Base-by-base conservation (phyloP, 2,113 vertebrate species). In the Synodontis membranacea region DNA sequence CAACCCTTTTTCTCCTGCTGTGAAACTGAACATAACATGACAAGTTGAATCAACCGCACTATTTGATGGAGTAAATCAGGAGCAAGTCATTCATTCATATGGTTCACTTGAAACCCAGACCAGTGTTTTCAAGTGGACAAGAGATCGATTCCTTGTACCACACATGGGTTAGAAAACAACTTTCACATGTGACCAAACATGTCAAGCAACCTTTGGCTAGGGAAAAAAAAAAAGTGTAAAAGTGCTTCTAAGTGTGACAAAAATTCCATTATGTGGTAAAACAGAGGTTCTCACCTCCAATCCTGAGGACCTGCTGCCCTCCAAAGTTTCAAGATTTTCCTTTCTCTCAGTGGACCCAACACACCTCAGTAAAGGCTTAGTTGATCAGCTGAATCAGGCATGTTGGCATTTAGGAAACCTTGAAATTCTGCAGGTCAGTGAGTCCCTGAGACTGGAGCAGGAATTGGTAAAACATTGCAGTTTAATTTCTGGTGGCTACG, bases 151-250 rank as follows among this genome's bases (percentile, higher is more conserved):
- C 1, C 34, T 58, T 80, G 34, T 34, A 7, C 23, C 34, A 39
- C 78, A 80, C 34, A 21, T 28, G 12, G 12, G 78, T 80, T 80
- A 14, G 34, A 58, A 80, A 80, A 58, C 78, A 80, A 42, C 52
- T 56, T 80, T 80, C 78, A 80, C 52, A 58, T 80, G 28, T 80
- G 78, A 58, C 11, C 52, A 80, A 56, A 80, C 52, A 80, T 58
- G 34, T 80, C 78, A 80, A 58, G n/a, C 31, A 11, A 54, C 48
- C 48, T 37, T 79, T 79, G 17, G 7, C 48, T 37, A 9, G n/a
- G 23, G 9, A 1, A 44, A n/a, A 42, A 28, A 46, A n/a, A 37
- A 19, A 52, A 28, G 78, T 15, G 78, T 56, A 42, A 80, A 80
- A 58, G 34, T 80, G 52, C 10, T 50, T 50, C 17, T 42, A 25